Evolutionary conservation across 2,888 invertebrate species (phyloP).

Genomic region (Anodontia alba): DNA sequence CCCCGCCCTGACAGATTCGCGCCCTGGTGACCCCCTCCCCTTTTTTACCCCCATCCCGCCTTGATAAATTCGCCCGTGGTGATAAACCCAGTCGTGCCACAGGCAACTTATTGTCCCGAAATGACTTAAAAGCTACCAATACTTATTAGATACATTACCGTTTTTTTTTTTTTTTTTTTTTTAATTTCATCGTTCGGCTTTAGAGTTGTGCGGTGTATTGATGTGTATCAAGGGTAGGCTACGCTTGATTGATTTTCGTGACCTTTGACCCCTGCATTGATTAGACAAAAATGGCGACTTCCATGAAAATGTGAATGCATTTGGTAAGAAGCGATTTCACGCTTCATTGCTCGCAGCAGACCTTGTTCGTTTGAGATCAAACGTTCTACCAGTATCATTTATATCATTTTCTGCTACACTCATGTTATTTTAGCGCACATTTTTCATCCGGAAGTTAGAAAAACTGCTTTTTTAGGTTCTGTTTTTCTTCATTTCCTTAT

Average conservation of each 20-base stretch:
- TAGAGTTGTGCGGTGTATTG: background rate
- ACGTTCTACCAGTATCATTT: background rate
- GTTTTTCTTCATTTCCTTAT: background rate
- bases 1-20: too few species aligned
- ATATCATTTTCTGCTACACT: background rate
- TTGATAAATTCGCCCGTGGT: too few species aligned
- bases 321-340: background rate
- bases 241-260: conserved; percentile 10
- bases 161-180: too few species aligned
- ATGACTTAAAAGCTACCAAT: too few species aligned
- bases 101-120: too few species aligned
- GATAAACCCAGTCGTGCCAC: too few species aligned
- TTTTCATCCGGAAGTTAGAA: background rate
- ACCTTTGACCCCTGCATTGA: conserved; percentile 43
- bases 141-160: too few species aligned
- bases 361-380: background rate
- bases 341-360: background rate
- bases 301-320: conserved; percentile 35
- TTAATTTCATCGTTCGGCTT: too few species aligned
- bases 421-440: too few species aligned
- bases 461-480: background rate
- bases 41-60: too few species aligned
- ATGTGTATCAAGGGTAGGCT: background rate
- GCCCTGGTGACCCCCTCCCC: too few species aligned
- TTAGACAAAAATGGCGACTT: conserved; percentile 65